phyloP scores from a whole-genome alignment of 1,140 invertebrate genomes.

The Diabrotica undecimpunctata region DNA sequence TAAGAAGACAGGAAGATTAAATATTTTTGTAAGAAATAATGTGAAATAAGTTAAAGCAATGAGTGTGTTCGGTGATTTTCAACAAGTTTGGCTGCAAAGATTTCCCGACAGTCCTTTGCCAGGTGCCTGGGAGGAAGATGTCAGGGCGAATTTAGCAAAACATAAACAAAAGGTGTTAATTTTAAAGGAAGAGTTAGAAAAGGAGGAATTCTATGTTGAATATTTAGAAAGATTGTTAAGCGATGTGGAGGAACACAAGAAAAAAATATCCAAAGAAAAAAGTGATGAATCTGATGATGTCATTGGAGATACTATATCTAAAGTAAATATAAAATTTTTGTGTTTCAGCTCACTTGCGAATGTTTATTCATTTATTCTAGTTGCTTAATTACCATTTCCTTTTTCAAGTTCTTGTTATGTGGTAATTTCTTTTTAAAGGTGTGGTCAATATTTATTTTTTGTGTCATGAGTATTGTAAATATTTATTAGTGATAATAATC shows the following conservation, averaged over 20 bases:
- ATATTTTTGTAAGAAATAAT: constrained; percentile 18
- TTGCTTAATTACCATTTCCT: constrained; percentile 3
- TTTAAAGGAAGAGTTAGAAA: constrained; percentile 78
- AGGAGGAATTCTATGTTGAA: constrained; percentile 86
- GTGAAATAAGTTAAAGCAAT: constrained; percentile 51
- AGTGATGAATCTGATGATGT: constrained; percentile 37
- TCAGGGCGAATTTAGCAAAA: constrained; percentile 79
- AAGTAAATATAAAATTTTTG: constrained; percentile 38
- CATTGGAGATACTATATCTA: constrained; percentile 41
- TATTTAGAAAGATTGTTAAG: constrained; percentile 78
- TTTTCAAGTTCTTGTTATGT: background rate
- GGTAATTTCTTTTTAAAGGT: constrained; percentile 2
- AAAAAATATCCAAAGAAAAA: constrained; percentile 39
- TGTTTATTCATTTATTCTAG: constrained; percentile 1
- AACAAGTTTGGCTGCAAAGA: constrained; percentile 80
- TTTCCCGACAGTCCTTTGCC: constrained; percentile 85
- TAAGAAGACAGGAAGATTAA: background rate
- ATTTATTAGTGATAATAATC: background rate
- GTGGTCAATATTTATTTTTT: constrained; percentile 5
- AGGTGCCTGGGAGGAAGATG: constrained; percentile 87
- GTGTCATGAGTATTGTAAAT: background rate
- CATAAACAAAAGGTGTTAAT: constrained; percentile 78
- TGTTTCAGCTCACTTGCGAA: background rate
- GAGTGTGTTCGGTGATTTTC: constrained; percentile 86
- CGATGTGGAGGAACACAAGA: constrained; percentile 74